phyloP scores from a whole-genome alignment of 2,113 vertebrate genomes.

The Bucco capensis region DNA sequence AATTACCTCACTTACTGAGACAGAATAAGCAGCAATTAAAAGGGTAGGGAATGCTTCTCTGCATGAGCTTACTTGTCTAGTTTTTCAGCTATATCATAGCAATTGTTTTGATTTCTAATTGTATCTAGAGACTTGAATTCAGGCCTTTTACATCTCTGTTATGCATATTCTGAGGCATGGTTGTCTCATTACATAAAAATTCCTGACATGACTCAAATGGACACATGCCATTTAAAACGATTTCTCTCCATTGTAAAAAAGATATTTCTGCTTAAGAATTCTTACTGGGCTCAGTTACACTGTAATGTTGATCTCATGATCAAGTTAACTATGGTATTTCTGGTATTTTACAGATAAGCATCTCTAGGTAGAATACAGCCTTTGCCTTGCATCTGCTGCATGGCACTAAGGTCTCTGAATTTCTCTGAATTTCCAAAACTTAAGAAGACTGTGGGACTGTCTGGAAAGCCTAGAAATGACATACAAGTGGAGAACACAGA shows the following conservation, averaged over 20 bases:
- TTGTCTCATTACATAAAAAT: background rate
- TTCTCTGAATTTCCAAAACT: background rate
- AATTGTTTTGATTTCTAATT: constrained; percentile 19
- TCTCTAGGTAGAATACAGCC: background rate
- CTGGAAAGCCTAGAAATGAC: background rate
- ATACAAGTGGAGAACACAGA: background rate
- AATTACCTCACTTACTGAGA: constrained; percentile 50
- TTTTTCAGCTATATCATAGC: background rate
- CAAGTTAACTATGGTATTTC: background rate
- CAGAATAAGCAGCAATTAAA: constrained; percentile 48
- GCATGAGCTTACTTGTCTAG: background rate
- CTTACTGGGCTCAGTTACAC: background rate
- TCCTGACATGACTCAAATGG: background rate
- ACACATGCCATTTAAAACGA: background rate
- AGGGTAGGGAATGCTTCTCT: background rate
- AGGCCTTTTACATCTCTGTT: background rate
- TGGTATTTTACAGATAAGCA: background rate
- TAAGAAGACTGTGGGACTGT: background rate
- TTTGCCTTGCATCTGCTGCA: background rate
- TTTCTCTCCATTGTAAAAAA: background rate
- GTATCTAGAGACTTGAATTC: background rate
- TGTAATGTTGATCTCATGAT: fast-evolving
- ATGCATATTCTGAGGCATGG: background rate
- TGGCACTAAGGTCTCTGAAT: background rate
- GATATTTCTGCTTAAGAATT: background rate